Evolutionary conservation across 1,140 invertebrate genomes (phyloP).

Genomic region (Ruditapes philippinarum): DNA sequence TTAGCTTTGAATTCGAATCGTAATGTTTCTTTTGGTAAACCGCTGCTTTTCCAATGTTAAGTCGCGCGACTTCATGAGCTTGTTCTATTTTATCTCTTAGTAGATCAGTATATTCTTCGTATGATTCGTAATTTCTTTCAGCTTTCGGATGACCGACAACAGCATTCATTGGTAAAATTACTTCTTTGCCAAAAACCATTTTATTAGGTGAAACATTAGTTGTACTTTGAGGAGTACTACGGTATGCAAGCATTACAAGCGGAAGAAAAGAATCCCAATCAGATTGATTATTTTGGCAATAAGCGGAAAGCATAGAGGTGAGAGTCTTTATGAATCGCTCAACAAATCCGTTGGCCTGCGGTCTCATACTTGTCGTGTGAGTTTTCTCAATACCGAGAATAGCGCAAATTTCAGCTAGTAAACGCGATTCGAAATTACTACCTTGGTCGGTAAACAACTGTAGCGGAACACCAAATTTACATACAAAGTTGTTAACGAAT

Average conservation of each 20-base stretch:
- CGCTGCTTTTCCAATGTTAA: not conserved
- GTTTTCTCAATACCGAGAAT: not conserved
- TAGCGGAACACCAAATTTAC: constrained; percentile 5
- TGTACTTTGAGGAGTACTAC: not conserved
- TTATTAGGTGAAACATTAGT: not conserved
- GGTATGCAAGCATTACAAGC: constrained; percentile 4
- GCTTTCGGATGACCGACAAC: not conserved
- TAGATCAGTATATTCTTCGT: not conserved
- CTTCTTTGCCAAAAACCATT: not conserved
- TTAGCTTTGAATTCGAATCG: not conserved
- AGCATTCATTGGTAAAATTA: not conserved
- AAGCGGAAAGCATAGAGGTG: not conserved
- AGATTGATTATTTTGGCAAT: not conserved
- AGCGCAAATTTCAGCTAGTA: not conserved
- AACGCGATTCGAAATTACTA: not conserved
- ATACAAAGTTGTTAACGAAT: not conserved
- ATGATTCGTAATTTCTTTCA: not conserved
- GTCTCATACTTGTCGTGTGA: not conserved
- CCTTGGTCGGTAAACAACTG: constrained; percentile 31
- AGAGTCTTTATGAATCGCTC: not conserved
- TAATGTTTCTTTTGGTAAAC: constrained; percentile 12
- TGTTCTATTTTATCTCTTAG: not conserved
- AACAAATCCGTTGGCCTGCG: not conserved
- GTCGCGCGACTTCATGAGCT: not conserved
- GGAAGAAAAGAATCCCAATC: constrained; percentile 25